These are phyloP conservation scores for Agrochola lychnidis DNA, from an alignment of 2,888 invertebrate genomes.

Conservation along the genomic window DNA sequence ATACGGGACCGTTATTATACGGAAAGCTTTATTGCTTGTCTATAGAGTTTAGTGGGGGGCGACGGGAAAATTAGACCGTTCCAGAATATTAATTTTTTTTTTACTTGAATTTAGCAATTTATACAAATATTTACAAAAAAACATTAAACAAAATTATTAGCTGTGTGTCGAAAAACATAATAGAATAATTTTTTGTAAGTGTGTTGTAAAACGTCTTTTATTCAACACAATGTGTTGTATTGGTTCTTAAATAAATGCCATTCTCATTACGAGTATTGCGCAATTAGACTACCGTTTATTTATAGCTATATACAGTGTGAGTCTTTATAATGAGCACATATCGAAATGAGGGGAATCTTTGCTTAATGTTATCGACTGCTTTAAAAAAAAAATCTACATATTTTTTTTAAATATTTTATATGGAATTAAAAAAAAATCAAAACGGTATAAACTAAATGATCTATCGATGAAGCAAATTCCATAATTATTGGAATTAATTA, in stretches of 20 bases:
- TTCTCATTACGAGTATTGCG: background rate
- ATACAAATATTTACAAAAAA: background rate
- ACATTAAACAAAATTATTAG: conserved; percentile 4
- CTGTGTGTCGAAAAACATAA: background rate
- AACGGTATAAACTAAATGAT: too few species aligned
- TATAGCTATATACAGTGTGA: too few species aligned
- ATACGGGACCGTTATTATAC: conserved; percentile 62
- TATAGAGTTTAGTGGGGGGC: conserved; percentile 50
- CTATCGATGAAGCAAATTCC: too few species aligned
- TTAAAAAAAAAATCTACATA: too few species aligned
- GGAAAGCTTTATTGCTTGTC: conserved; percentile 62
- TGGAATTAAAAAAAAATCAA: too few species aligned
- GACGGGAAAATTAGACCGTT: conserved; percentile 47
- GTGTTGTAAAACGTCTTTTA: background rate
- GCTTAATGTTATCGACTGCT: too few species aligned
- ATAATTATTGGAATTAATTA: too few species aligned
- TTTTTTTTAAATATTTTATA: too few species aligned
- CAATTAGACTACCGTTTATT: background rate
- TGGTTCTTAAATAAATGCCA: background rate
- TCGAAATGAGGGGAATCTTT: too few species aligned
- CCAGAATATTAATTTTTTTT: conserved; percentile 30
- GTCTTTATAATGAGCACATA: too few species aligned
- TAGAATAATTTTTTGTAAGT: background rate
- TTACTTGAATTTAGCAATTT: conserved; percentile 18
- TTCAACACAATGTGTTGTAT: background rate